Evolutionary conservation across 2,113 vertebrate genomes (phyloP).

Genomic region (Podocnemis expansa): DNA sequence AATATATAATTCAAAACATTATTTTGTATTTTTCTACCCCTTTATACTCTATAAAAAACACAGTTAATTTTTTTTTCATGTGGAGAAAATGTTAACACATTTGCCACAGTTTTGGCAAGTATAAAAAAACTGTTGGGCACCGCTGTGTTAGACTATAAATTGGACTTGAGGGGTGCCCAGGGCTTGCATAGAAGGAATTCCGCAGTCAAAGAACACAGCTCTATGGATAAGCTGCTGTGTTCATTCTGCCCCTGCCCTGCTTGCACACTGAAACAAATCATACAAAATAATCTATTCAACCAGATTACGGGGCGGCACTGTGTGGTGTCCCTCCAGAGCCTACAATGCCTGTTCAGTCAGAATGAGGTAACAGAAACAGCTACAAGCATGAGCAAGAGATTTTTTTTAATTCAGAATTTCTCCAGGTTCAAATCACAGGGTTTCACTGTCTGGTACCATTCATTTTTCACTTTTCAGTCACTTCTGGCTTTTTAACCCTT

Average conservation of each 20-base stretch:
- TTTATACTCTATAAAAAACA: too few species aligned
- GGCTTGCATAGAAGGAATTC: not conserved
- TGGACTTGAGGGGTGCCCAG: not conserved
- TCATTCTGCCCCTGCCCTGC: not conserved
- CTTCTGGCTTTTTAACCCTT: not conserved
- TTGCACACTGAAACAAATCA: not conserved
- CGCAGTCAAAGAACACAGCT: not conserved
- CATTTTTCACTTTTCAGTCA: not conserved
- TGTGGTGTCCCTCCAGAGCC: not conserved
- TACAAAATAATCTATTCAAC: not conserved
- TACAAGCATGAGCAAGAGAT: not conserved
- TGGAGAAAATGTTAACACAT: too few species aligned
- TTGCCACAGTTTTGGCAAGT: too few species aligned
- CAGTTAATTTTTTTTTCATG: too few species aligned
- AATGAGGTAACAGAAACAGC: not conserved
- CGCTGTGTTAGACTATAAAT: not conserved
- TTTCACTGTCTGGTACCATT: not conserved
- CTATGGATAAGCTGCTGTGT: not conserved
- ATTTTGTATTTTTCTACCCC: too few species aligned
- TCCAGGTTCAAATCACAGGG: not conserved
- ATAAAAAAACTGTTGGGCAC: too few species aligned
- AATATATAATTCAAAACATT: too few species aligned
- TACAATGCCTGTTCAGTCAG: not conserved
- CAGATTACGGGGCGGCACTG: not conserved
- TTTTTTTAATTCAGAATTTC: not conserved